Evolutionary conservation across 2,888 invertebrate genomes (phyloP).

Genomic region (Eudasyphora cyanicolor): DNA sequence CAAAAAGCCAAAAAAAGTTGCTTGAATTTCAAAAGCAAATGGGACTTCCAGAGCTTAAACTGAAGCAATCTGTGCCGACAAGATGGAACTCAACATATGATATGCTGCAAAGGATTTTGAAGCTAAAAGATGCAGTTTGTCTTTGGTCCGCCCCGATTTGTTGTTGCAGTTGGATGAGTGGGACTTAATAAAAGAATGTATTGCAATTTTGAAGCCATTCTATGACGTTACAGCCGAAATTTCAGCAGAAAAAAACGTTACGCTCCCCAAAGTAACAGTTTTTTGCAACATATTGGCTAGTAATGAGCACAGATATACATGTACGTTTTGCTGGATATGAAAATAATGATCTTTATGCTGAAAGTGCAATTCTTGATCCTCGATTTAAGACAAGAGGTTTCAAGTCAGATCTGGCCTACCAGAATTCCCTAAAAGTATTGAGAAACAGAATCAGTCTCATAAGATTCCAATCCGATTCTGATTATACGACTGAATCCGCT

Average conservation of each 20-base stretch:
- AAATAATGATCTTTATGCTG: not conserved
- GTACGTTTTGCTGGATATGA: not conserved
- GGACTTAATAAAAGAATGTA: conserved; percentile 13
- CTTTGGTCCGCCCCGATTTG: conserved; percentile 20
- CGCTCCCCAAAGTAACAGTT: conserved; percentile 42
- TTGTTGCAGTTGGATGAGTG: conserved; percentile 32
- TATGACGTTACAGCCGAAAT: conserved; percentile 42
- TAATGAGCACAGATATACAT: not conserved
- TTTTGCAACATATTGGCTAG: not conserved
- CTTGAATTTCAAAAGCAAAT: not conserved
- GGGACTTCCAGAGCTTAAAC: not conserved
- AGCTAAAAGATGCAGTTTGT: conserved; percentile 47
- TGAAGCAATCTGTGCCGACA: conserved; percentile 43
- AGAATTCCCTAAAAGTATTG: not conserved
- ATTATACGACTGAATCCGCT: too few relatives aligned
- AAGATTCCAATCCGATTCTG: too few relatives aligned
- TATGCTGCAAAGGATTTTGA: conserved; percentile 38
- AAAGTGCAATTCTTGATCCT: conserved; percentile 31
- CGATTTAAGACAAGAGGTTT: conserved; percentile 35
- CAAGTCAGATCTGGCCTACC: not conserved
- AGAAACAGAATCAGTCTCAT: not conserved
- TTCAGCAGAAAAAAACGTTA: conserved; percentile 33
- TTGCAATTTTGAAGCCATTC: conserved; percentile 40
- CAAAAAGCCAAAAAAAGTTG: not conserved
- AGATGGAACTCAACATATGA: conserved; percentile 52